Evolutionary conservation across 2,797 vertebrate genomes (phyloP), one percentile per base, ranked within the genome.

Genomic region (Fistularia tabacaria): DNA sequence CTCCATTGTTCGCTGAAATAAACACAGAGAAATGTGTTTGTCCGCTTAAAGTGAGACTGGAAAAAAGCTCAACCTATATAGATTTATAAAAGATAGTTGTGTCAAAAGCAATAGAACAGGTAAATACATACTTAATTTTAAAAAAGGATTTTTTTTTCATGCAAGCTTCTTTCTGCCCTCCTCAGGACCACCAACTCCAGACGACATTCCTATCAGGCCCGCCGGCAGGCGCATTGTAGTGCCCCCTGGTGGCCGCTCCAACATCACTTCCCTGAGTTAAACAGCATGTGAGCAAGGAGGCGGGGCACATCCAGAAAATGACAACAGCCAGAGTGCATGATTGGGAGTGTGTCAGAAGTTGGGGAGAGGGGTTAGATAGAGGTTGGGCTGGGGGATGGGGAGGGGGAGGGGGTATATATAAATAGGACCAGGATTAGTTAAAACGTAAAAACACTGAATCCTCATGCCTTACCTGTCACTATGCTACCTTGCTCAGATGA

Each of bases 241-340:
- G 1, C 96, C 96, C 55, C 96, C 96, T 0, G 96, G 96, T 79
- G 96, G 96, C 59, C 95, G 95, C 57, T 98, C 96, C 79, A 98
- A 98, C 88, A 98, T 98, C 85, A 98, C 94, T 56, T 96, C 96
- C 71, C 92, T 98, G 66, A 98, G 96, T 79, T 98, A 97, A 94
- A 89, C 48, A 10, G 57, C 59, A 36, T 0, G 25, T 25, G 25
- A 51, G 46, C 14, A 63, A 3, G 46, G 69, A 6, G 7, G 49
- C 54, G 57, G 49, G 51, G 57, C 1, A 38, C 62, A 46, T 54
- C 62, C 61, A 55, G 47, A 59, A 59, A 57, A 66, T 12, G 55
- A 14, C 38, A 60, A 74, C 70, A 46, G 64, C 76, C 75, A 79
- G 77, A 88, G 86, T 69, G 76, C 75, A 82, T 64, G 74, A 71